Evolutionary conservation across 2,888 invertebrate genomes (phyloP), one percentile per base, ranked within the genome.

Genomic region (Macrophya alboannulata): DNA sequence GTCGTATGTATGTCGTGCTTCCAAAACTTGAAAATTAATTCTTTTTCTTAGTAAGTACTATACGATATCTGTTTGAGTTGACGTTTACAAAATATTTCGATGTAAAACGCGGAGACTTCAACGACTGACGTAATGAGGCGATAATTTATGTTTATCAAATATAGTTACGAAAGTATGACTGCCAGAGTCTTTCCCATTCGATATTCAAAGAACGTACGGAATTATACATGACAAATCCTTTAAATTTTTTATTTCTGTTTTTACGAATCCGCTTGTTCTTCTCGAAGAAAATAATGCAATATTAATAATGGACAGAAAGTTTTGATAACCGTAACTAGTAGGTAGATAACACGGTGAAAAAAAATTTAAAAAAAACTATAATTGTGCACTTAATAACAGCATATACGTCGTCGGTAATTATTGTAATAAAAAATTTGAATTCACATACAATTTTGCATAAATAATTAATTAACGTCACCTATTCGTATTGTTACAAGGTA

Each of bases 91-190:
- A 37, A 37, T 31, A 12, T 43, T 21, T 45, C 12, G 45, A 21
- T 74, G 72, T 10, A 21, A 21, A 45, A 45, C 12, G 10, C 15
- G 72, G 72, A 74, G 72, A 74, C 72, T 74, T 74, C 25, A 74
- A 74, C 45, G 72, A 74, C 68, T 68, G 37, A 68, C 17, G 68
- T 25, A 37, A 37, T 1, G 37, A 37, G 15, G 12, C 17, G 15
- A 68, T 65, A 65, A 65, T 65, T 65, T 31, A 65, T 65, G 31
- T 31, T 65, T 65, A 31, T 31, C 31, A 65, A 65, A 65, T 31
- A 37, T 31, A 9, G 65, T 10, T 31, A 12, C 31, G 31, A 12
- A 5, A 21, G 15, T 37, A 15, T 55, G 48, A 12, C 55, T 62
- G 12, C 12, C 12, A 48, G 59, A 6, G 15, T 68, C 12, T 31